phyloP scores from a whole-genome alignment of 2,113 vertebrate species.

The Phalacrocorax carbo region DNA sequence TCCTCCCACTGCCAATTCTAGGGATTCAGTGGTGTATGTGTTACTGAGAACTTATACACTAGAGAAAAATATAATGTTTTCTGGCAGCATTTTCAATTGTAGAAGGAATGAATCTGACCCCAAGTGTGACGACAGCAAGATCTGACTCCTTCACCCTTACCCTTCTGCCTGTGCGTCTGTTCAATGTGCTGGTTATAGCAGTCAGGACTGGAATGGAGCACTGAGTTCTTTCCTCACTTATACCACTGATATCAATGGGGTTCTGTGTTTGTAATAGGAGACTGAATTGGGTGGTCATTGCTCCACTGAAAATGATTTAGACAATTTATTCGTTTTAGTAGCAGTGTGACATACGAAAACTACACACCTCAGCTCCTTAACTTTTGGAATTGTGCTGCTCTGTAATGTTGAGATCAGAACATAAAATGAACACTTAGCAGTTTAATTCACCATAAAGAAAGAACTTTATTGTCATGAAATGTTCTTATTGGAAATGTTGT shows the following conservation, averaged over 20 bases:
- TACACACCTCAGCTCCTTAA: neutral
- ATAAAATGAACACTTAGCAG: constrained; percentile 61
- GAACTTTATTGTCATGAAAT: constrained; percentile 54
- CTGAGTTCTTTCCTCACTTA: neutral
- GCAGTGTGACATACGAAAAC: neutral
- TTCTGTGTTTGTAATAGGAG: neutral
- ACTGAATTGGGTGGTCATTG: neutral
- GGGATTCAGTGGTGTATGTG: neutral
- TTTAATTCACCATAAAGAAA: constrained; percentile 67
- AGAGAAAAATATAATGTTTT: neutral
- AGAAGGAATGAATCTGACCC: neutral
- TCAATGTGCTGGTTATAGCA: neutral
- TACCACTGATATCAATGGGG: neutral
- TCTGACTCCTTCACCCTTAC: neutral
- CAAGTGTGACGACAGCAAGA: neutral
- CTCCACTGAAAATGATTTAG: neutral
- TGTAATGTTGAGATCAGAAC: constrained; percentile 21
- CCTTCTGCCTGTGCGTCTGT: neutral
- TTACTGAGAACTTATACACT: neutral
- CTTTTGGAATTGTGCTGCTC: constrained; percentile 35
- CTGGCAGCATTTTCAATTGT: neutral
- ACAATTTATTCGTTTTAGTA: neutral
- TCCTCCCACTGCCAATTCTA: neutral
- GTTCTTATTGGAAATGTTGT: constrained; percentile 51
- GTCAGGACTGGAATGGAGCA: neutral